Base-by-base conservation (phyloP, 2,888 invertebrate genomes). In the Gerosis bhagava region DNA sequence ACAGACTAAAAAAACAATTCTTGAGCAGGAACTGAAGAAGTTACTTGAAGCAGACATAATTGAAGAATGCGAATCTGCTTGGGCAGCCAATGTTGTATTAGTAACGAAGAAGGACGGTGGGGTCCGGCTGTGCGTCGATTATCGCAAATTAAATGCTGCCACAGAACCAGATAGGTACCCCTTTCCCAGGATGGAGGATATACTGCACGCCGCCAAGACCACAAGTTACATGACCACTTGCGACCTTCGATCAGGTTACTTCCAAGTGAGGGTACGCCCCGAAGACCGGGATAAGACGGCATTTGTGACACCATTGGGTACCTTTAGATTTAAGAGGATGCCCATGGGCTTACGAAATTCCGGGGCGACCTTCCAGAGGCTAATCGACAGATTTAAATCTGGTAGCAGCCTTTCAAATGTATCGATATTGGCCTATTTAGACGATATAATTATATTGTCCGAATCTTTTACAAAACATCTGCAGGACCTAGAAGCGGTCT, bases 281-380 rank as follows among this genome's bases (percentile, higher is more conserved):
- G 50, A 55, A 31, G 67, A 74, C 39, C 59, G 51, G 36, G 51
- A 57, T 0, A 69, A 70, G 39, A 70, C 70, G 2, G 56, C 59
- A 0, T 71, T 73, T 34, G 57, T 67, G 2, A 67, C 70, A 1
- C 65, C 65, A 3, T 66, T 67, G 36, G 70, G 70, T 3, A 57
- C 59, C 0, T 66, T 54, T 43, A 40, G 50, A 12, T 74, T 70
- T 29, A 49, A 51, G 1, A 37, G 70, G 24, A 70, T 73, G 69
- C 63, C 69, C 0, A 68, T 68, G 63, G 17, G 24, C 11, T 12
- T 39, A 3, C 17, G 39, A 4, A 24, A 39, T 5, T 11, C 59
- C 5, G 53, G 15, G 2, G n/a, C 15, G 3, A 19, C 19, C 6
- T 19, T 19, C 19, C n/a, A 19, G 6, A 19, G 19, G 6, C 6